A percentile compares a stretch with the other conserved stretches of the same genome.
Evolutionary conservation across 2,113 vertebrate genomes (phyloP).

Genomic region (Eleginops maclovinus): DNA sequence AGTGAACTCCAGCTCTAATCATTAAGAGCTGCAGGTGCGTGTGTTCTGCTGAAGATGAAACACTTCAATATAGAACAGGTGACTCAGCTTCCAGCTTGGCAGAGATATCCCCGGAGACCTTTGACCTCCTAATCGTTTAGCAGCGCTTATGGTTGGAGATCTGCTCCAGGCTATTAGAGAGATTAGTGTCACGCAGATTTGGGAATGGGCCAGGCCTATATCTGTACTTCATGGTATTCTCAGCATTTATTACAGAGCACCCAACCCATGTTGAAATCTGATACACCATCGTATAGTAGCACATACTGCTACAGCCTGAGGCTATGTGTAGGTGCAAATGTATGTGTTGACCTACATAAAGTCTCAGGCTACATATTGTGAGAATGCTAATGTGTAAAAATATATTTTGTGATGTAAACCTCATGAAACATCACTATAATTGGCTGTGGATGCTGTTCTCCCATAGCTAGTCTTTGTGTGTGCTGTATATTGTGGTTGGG

Average conservation of each 20-base stretch:
- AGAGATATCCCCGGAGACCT: slow-evolving; percentile 75
- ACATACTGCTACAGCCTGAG: slow-evolving; percentile 29
- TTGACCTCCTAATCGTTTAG: slow-evolving; percentile 79
- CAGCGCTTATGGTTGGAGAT: slow-evolving; percentile 79
- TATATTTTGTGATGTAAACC: slow-evolving; percentile 30
- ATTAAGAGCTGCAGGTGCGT: slow-evolving; percentile 21
- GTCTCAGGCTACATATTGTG: background rate
- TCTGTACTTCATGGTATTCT: slow-evolving; percentile 75
- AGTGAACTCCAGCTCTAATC: slow-evolving; percentile 18
- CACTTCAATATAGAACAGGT: slow-evolving; percentile 71
- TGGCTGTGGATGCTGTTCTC: background rate
- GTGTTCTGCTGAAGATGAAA: slow-evolving; percentile 55
- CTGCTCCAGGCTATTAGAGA: slow-evolving; percentile 77
- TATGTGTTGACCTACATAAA: slow-evolving; percentile 52
- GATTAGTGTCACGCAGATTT: slow-evolving; percentile 80
- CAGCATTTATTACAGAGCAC: slow-evolving; percentile 72
- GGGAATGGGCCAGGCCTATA: slow-evolving; percentile 77
- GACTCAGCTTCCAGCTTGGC: slow-evolving; percentile 78
- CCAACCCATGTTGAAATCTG: slow-evolving; percentile 58
- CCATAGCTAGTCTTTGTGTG: background rate
- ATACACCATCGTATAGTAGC: slow-evolving; percentile 58
- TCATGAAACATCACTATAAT: slow-evolving; percentile 4
- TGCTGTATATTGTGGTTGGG: background rate
- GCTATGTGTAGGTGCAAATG: slow-evolving; percentile 35
- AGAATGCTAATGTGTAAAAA: slow-evolving; percentile 20